Evolutionary conservation across 2,113 vertebrate genomes (phyloP).

Genomic region (Festucalex cinctus): DNA sequence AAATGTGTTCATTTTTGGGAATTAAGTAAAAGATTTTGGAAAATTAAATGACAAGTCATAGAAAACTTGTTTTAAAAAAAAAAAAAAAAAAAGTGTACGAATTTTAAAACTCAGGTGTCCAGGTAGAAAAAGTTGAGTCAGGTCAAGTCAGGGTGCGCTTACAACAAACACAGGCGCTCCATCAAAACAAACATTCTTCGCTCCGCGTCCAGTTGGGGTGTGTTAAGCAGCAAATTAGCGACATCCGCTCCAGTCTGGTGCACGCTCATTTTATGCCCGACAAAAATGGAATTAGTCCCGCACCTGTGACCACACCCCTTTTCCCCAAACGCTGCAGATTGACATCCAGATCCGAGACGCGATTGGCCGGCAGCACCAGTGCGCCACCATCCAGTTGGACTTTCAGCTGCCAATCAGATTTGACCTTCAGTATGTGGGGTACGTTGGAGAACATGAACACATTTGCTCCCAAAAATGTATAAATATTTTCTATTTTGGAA

Average conservation of each 20-base stretch:
- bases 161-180: neutral
- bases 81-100: no score
- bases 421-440: constrained; percentile 81
- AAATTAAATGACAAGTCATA: no score
- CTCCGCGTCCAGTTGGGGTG: constrained; percentile 7
- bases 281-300: constrained; percentile 26
- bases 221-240: constrained; percentile 8
- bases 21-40: no score
- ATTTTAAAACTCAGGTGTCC: constrained; percentile 10
- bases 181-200: constrained; percentile 24
- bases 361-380: constrained; percentile 84
- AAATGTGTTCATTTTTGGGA: no score
- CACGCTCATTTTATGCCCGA: neutral
- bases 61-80: no score
- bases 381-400: constrained; percentile 90
- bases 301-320: neutral
- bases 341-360: constrained; percentile 85
- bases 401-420: constrained; percentile 90
- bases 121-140: constrained; percentile 13
- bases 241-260: neutral
- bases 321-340: constrained; percentile 66
- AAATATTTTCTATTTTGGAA: no score
- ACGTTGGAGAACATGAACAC: no score
- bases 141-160: constrained; percentile 26
- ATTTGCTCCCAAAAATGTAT: no score